Evolutionary conservation across 2,888 invertebrate species (phyloP).

Genomic region (Yponomeuta evonymella): DNA sequence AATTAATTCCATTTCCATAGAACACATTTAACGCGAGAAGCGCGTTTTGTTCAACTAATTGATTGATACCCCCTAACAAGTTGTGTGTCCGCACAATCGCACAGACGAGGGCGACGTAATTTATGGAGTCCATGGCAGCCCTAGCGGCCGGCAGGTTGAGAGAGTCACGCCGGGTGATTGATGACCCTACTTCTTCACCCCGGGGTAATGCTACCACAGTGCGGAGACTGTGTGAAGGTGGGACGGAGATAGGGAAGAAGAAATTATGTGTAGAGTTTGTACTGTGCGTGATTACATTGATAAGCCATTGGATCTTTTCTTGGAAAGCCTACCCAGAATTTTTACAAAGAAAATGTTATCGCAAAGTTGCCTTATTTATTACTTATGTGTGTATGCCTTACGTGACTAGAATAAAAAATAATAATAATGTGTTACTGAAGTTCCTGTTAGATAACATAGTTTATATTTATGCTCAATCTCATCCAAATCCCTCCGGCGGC

Average conservation of each 20-base stretch:
- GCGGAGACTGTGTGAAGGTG: not conserved
- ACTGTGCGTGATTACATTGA: not conserved
- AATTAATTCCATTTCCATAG: not conserved
- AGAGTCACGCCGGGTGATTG: conserved; percentile 72
- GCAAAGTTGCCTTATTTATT: too few species aligned
- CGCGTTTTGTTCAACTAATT: conserved; percentile 32
- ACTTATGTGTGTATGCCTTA: too few species aligned
- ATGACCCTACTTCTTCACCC: conserved; percentile 38
- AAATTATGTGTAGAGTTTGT: not conserved
- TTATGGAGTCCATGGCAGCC: conserved; percentile 54
- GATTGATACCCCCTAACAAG: conserved; percentile 67
- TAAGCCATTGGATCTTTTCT: too few species aligned
- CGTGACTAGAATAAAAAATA: too few species aligned
- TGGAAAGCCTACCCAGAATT: too few species aligned
- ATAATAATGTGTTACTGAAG: too few species aligned
- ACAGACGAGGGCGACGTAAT: conserved; percentile 56
- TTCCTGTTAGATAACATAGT: too few species aligned
- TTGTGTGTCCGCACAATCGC: conserved; percentile 58
- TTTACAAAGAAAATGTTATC: too few species aligned
- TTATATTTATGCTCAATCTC: too few species aligned
- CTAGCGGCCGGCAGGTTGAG: conserved; percentile 67
- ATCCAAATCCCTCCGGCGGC: too few species aligned
- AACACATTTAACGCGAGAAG: not conserved
- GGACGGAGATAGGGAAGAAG: not conserved
- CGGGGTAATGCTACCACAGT: not conserved